Conservation (phyloP, 2,888 invertebrate genomes). For the Dasypolia templi region DNA sequence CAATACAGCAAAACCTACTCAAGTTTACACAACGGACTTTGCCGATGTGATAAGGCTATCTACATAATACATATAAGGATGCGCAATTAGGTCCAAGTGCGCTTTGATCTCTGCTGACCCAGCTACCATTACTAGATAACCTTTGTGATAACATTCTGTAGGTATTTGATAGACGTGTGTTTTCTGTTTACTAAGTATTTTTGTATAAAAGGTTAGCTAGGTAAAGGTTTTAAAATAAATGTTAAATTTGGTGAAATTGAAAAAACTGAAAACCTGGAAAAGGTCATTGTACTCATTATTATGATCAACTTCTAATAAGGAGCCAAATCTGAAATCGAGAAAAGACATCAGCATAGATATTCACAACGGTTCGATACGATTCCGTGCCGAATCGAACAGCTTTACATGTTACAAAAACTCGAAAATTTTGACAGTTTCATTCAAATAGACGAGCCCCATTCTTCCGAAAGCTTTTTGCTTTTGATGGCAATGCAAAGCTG, state of each 20-base stretch:
- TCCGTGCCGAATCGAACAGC: no score
- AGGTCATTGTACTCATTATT: not conserved
- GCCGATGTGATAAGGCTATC: conserved; percentile 22
- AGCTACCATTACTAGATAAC: conserved; percentile 39
- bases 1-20: not conserved
- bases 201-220: not conserved
- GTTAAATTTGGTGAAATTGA: no score
- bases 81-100: conserved; percentile 28
- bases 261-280: not conserved
- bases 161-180: not conserved
- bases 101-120: conserved; percentile 51
- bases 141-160: conserved; percentile 36
- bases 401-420: no score
- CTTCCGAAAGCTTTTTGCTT: no score
- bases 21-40: conserved; percentile 43
- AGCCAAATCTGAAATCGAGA: not conserved
- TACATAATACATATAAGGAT: conserved; percentile 38
- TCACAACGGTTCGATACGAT: no score
- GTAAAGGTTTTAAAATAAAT: no score
- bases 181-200: not conserved
- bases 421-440: no score
- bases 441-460: no score
- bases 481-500: no score
- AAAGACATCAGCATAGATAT: no score
- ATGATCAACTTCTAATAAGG: not conserved